Base-by-base conservation (phyloP, 2,888 invertebrate species). In the Drosophila tripunctata region DNA sequence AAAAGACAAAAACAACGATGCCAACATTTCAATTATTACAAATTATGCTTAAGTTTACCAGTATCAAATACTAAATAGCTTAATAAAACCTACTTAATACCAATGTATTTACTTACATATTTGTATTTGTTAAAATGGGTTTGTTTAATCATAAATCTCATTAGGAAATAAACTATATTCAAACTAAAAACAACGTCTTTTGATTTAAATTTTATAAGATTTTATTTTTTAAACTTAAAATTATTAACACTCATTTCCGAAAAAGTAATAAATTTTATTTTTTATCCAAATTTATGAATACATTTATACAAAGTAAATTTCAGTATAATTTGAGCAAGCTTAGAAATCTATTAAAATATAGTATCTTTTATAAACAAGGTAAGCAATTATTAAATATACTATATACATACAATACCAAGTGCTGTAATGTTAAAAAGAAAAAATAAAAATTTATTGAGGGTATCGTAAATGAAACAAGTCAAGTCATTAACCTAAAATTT, bases 1-100 rank as follows among this genome's bases (percentile, higher is more conserved):
- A 35, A 35, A 30, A 6, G 5, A 24, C 8, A 27, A n/a, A 15
- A 15, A 36, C 43, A 60, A 44, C 43, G 6, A 51, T 43, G 41
- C 51, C 57, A 57, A 65, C 4, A 31, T 50, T 54, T 60, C 12
- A 58, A 69, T 70, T 68, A 44, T 31, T 45, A 27, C 48, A n/a
- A 38, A 41, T 31, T 36, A 47, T 30, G 58, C 38, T 31, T 44
- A 58, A 22, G 57, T 65, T 65, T 33, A n/a, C 21, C 15, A 27
- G 45, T 58, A 63, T 63, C 12, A 24, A 50, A 63, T 56, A 69
- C 31, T 36, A 17, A 55, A 5, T 40, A 31, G 17, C 48, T 50
- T 36, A 10, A n/a, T 40, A 10, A n/a, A n/a, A n/a, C n/a, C 15
- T 41, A 41, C 33, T 35, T 48, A 14, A 48, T 33, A 43, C 22